These are phyloP conservation scores for Trachelipus rathkii DNA, from an alignment of 1,140 invertebrate species.

Conservation along the genomic window DNA sequence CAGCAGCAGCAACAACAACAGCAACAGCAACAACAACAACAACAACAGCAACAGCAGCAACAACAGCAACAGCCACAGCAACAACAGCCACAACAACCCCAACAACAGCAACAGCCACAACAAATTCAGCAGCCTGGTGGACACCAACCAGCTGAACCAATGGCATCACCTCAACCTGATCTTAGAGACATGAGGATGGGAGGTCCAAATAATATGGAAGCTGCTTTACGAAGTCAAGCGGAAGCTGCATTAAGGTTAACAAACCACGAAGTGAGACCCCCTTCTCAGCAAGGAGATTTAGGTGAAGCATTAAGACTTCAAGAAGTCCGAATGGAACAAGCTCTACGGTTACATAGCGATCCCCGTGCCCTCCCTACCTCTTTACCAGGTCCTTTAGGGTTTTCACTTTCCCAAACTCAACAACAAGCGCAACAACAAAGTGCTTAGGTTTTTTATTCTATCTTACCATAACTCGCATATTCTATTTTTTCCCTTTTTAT, in stretches of 20 bases:
- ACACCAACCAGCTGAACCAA: conserved; percentile 41
- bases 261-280: conserved; percentile 41
- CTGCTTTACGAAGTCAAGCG: conserved; percentile 72
- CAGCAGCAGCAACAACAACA: conserved; percentile 48
- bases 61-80: conserved; percentile 49
- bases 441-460: conserved; percentile 36
- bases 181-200: conserved; percentile 45
- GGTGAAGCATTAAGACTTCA: conserved; percentile 69
- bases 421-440: conserved; percentile 59
- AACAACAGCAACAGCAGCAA: conserved; percentile 55
- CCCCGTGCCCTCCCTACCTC: conserved; percentile 46
- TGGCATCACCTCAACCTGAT: conserved; percentile 44
- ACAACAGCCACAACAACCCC: conserved; percentile 53
- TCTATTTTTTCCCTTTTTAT: conserved; percentile 33
- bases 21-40: conserved; percentile 57
- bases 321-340: conserved; percentile 74
- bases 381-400: conserved; percentile 61
- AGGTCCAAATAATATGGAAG: conserved; percentile 71
- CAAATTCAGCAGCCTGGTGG: conserved; percentile 57
- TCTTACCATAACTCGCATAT: conserved; percentile 26
- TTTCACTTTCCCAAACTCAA: conserved; percentile 56
- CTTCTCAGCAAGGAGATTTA: conserved; percentile 49
- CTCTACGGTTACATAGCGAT: conserved; percentile 67
- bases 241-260: conserved; percentile 74
- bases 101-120: conserved; percentile 58